A percentile compares a stretch with the other conserved stretches of the same genome.
Conservation (phyloP, 2,888 invertebrate genomes). For the Agonum fuliginosum region DNA sequence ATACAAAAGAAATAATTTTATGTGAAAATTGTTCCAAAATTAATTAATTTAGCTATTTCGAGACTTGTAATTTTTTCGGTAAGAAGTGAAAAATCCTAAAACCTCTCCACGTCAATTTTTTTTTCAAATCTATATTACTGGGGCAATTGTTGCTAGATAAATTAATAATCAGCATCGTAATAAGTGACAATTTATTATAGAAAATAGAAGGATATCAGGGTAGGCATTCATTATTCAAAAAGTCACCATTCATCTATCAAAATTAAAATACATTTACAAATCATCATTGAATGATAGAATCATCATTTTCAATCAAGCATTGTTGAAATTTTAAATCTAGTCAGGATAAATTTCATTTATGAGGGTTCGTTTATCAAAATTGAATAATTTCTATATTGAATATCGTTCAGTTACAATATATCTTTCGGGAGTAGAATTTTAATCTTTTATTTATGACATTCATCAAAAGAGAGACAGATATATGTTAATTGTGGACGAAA, state of each 20-base stretch:
- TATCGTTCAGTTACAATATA: background rate
- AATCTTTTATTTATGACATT: conserved; percentile 33
- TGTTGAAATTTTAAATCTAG: conserved; percentile 1
- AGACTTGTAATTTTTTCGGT: no score
- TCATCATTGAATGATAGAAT: background rate
- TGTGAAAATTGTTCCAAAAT: no score
- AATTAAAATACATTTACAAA: background rate
- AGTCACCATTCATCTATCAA: background rate
- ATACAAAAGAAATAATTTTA: no score
- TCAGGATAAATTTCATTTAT: background rate
- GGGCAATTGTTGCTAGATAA: no score
- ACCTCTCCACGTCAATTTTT: no score
- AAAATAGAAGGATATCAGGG: no score
- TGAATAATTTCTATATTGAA: conserved; percentile 3
- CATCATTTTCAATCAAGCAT: conserved; percentile 26
- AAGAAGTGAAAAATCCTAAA: no score
- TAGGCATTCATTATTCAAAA: no score
- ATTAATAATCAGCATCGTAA: no score
- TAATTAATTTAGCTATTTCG: no score
- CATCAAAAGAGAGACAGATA: conserved; percentile 2
- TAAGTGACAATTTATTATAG: no score
- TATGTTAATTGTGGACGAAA: background rate
- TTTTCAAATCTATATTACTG: no score
- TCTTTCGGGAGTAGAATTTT: conserved; percentile 3
- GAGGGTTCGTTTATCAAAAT: conserved; percentile 22